Base-by-base conservation (phyloP, 2,113 vertebrate genomes). In the Patagioenas fasciata region DNA sequence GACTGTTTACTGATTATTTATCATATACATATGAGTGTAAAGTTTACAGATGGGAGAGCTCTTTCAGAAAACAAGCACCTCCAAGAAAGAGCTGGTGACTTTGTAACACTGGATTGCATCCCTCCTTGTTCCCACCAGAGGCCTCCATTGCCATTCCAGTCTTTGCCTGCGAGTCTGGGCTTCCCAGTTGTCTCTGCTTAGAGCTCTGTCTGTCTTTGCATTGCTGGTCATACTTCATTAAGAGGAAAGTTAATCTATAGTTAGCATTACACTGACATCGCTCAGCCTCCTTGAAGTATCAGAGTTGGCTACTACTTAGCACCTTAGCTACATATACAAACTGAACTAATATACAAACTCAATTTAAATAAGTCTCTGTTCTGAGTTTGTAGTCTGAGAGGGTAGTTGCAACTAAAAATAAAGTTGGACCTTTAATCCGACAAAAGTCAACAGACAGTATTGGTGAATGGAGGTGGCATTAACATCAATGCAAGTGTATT, bases 1-100 rank as follows among this genome's bases (percentile, higher is more conserved):
- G 99, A 98, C 98, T 66, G 98, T 98, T 67, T 99, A 99, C 70
- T 98, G 96, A 98, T 79, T 47, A 31, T 84, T 73, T 70, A 8
- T 82, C 4, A 1, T 84, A 23, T 81, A 64, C 2, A 1, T 62
- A 8, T 17, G 65, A 93, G 72, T 85, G 58, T 93, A 38, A 95
- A 75, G 92, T 92, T 95, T 80, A 94, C 70, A 87, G 57, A 77
- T 75, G 64, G 79, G 56, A 85, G 66, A 61, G 44, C 50, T 81
- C 69, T 69, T 80, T 64, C 60, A 84, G 80, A 40, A 87, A 91
- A 56, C 53, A 66, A 50, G 60, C 36, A 31, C 92, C 64, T 66
- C 58, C 70, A 56, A 84, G 78, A 54, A 84, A 7, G 18, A 44
- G 26, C 64, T 74, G 77, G 60, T 88, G 66, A 60, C 70, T 82